phyloP scores from a whole-genome alignment of 2,797 vertebrate genomes.

The Paratrypauchen microcephalus region DNA sequence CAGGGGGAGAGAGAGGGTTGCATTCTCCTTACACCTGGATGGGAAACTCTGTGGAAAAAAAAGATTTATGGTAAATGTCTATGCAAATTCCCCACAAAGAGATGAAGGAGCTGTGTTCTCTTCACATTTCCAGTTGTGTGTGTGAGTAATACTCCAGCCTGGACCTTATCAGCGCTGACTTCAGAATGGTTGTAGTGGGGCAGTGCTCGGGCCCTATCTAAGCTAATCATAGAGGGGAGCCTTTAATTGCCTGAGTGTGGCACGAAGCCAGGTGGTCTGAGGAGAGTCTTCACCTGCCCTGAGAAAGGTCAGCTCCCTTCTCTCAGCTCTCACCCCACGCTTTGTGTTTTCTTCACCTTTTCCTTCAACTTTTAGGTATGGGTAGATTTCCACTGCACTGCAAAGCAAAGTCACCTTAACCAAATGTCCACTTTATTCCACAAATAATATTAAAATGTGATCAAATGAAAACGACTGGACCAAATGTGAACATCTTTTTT shows the following conservation, averaged over 20 bases:
- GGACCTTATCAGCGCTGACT: conserved; percentile 70
- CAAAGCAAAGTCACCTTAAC: conserved; percentile 62
- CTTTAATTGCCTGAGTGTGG: conserved; percentile 76
- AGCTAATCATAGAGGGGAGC: conserved; percentile 67
- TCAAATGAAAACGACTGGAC: not conserved
- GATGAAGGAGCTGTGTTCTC: conserved; percentile 50
- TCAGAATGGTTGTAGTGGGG: conserved; percentile 33
- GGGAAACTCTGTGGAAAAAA: not conserved
- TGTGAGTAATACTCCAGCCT: conserved; percentile 59
- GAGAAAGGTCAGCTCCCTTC: conserved; percentile 61
- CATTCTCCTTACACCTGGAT: too few relatives aligned
- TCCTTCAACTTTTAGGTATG: conserved; percentile 40
- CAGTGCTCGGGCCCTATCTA: conserved; percentile 56
- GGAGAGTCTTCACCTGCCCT: conserved; percentile 62
- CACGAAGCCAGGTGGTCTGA: conserved; percentile 73
- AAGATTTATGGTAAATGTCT: conserved; percentile 54
- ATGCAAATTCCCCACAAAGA: conserved; percentile 68
- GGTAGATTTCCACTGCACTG: conserved; percentile 29
- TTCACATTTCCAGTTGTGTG: conserved; percentile 52
- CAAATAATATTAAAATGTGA: conserved; percentile 10
- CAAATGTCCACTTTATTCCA: conserved; percentile 48
- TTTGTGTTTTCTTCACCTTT: conserved; percentile 46
- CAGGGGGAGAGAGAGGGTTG: too few relatives aligned
- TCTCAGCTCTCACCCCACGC: conserved; percentile 30
- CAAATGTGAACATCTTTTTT: too few relatives aligned